Evolutionary conservation across 1,140 invertebrate genomes (phyloP).

Genomic region (Phthorimaea operculella): DNA sequence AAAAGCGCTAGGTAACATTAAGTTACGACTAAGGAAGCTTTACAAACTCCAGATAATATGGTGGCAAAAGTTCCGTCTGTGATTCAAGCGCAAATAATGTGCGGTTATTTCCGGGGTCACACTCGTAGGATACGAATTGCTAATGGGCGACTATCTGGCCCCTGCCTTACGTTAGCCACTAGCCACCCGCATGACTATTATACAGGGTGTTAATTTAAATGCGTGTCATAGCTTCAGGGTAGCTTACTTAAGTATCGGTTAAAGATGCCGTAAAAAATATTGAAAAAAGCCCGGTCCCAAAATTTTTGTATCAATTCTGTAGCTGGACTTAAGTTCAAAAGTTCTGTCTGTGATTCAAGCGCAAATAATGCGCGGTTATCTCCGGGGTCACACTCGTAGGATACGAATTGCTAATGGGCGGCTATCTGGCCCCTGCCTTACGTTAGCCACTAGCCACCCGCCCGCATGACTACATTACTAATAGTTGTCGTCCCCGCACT

Average conservation of each 20-base stretch:
- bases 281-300: too few species aligned
- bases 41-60: background rate
- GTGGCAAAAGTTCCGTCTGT: slow-evolving; percentile 31
- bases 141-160: slow-evolving; percentile 4
- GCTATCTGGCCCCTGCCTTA: background rate
- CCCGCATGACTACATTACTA: too few species aligned
- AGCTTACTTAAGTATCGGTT: too few species aligned
- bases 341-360: slow-evolving; percentile 36
- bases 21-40: too few species aligned
- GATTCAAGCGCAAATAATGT: slow-evolving; percentile 45
- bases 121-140: slow-evolving; percentile 8
- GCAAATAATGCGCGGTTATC: slow-evolving; percentile 44
- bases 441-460: background rate
- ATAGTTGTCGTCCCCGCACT: too few species aligned
- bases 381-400: slow-evolving; percentile 10
- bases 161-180: background rate
- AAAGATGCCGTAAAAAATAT: too few species aligned
- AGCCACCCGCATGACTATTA: background rate
- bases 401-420: slow-evolving; percentile 10
- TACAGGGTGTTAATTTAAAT: background rate
- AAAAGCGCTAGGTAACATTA: too few species aligned
- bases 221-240: too few species aligned
- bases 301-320: too few species aligned
- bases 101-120: slow-evolving; percentile 26
- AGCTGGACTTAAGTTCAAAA: too few species aligned